Evolutionary conservation across 2,888 invertebrate genomes (phyloP), one percentile per base, ranked within the genome.

Genomic region (Unio delphinus): DNA sequence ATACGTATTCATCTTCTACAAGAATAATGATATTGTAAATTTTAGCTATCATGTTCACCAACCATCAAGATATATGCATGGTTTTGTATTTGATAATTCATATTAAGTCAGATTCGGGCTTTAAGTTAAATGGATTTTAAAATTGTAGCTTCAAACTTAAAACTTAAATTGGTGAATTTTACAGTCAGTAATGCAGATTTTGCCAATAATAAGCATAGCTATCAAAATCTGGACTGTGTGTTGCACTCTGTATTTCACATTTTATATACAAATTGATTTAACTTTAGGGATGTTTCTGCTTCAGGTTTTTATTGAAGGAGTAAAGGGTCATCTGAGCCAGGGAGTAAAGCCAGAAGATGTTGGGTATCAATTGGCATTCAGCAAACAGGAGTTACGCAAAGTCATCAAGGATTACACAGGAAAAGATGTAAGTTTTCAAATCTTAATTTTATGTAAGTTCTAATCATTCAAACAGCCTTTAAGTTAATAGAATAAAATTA

Each of bases 321-420:
- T 99, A 68, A 94, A 97, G 91, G 94, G 94, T 76, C 95, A 95
- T 89, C 96, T 99, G 75, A 95, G 95, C 67, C 94, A 95, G 86
- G 99, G 99, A 68, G 96, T 97, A 64, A 97, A 97, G 89, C 96
- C 96, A 88, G 96, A 97, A 60, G 99, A 99, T 92, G 96, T 99
- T 68, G 96, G 98, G 88, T 99, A 96, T 92, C 98, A 99, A 91
- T 94, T 97, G 91, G 97, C 97, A 57, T 99, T 95, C 91, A 97
- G 96, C 89, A 97, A 98, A 91, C 96, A 97, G 91, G 98, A 99
- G 91, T 92, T 99, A 81, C 93, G 97, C 70, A 96, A 97, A 90
- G 95, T 98, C 61, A 97, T 98, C 72, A 95, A 95, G 81, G 95
- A 97, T 89, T 99, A 99, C 92, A 98, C 98, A 4, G 94, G 94